Conservation (phyloP, 2,797 vertebrate species). For the Gobio occitaniae region DNA sequence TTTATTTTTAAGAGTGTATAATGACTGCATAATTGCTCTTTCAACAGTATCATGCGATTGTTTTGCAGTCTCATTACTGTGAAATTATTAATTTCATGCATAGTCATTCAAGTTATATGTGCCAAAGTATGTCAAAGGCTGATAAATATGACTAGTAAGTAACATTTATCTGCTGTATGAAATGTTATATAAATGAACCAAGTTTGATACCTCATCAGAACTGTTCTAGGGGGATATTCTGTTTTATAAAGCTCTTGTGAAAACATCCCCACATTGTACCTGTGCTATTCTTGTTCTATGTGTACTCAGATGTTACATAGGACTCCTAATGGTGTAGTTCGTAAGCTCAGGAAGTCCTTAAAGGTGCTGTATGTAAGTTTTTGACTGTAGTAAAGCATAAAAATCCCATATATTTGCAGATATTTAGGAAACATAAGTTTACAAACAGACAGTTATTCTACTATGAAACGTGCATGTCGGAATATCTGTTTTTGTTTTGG, state of each 20-base stretch:
- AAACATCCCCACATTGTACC: background rate
- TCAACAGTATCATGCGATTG: background rate
- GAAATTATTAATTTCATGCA: slow-evolving; percentile 1
- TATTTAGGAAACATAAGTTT: too few relatives aligned
- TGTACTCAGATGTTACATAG: background rate
- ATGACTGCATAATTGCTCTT: background rate
- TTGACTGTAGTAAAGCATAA: too few relatives aligned
- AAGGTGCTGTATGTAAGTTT: background rate
- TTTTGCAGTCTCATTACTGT: slow-evolving; percentile 27
- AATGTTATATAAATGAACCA: background rate
- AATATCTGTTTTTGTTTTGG: too few relatives aligned
- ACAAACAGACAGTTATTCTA: too few relatives aligned
- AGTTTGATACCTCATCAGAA: slow-evolving; percentile 2
- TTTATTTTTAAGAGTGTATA: background rate
- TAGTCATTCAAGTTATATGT: slow-evolving; percentile 23
- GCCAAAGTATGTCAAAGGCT: slow-evolving; percentile 8
- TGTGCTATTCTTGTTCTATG: slow-evolving; percentile 4
- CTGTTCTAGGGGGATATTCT: background rate
- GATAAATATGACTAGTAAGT: background rate
- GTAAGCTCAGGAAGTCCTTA: slow-evolving; percentile 18
- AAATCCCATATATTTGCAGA: too few relatives aligned
- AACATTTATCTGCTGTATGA: background rate
- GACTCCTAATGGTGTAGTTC: background rate
- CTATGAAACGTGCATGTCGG: too few relatives aligned
- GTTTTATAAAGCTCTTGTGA: slow-evolving; percentile 18